Base-by-base conservation (phyloP, 30 jellyfish, hydroid and myxozoan species). In the Aurelia coerulea region DNA sequence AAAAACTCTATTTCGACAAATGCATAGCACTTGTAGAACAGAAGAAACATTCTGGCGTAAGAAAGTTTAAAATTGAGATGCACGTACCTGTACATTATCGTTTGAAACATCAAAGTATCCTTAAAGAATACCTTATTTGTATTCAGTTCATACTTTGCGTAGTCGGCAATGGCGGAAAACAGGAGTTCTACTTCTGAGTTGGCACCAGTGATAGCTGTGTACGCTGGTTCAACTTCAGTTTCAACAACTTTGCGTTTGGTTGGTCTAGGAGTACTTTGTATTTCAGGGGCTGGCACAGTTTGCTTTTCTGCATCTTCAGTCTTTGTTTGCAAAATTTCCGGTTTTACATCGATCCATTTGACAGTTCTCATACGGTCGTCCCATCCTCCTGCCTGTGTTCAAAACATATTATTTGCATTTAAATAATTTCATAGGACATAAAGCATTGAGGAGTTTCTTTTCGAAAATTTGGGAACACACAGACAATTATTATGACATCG, bases 31-130 rank as follows among this genome's bases (percentile, higher is more conserved):
- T 37, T 2, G 49, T 5, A 37, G 5, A 2, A 2, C 5, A 37
- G 3, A 37, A 37, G 49, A 37, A 37, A 37, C 5, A 37, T 37
- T 37, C 3, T 37, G 49, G 12, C 53, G 12, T 0, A 42, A 6
- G 53, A 46, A 46, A 5, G 23, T 19, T 1, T 4, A 23, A 34
- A 34, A 68, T 1, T 23, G 39, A 16, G n/a, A 17, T 68, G 50
- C 49, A 71, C 85, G 17, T 64, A 92, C 98, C 97, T 92, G 88
- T 68, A 92, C 76, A 87, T 52, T 58, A 97, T 69, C 19, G 98
- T 87, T 58, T 92, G 97, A 65, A 87, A 86, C 90, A 92, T 92
- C 49, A 78, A 80, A 0, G 98, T 92, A 58, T 92, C 98, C 65
- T 81, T 92, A 85, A 92, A 92, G 91, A 67, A 74, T 5, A 92